These are phyloP conservation scores for Ptychadena robeensis DNA, from an alignment of 2,797 vertebrate genomes.

Conservation along the genomic window DNA sequence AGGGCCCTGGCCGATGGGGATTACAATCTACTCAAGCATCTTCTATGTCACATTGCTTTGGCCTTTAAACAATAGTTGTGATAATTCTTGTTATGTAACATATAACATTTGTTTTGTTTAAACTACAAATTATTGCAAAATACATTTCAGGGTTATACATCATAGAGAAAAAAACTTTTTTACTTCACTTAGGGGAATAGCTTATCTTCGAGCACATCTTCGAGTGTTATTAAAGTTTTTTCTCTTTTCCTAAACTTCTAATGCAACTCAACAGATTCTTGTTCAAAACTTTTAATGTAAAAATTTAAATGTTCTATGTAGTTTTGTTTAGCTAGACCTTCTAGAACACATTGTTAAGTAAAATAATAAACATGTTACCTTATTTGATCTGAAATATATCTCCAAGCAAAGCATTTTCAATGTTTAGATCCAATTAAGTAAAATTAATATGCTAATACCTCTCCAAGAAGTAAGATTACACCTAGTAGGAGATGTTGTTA, in stretches of 20 bases:
- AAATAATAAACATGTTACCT: constrained; percentile 49
- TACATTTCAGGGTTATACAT: neutral
- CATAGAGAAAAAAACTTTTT: neutral
- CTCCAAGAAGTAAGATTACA: constrained; percentile 21
- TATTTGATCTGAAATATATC: constrained; percentile 35
- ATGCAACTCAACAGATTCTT: constrained; percentile 36
- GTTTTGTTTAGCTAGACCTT: constrained; percentile 33
- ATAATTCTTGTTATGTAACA: neutral
- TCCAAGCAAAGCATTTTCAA: constrained; percentile 16
- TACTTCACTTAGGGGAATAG: constrained; percentile 9
- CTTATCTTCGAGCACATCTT: constrained; percentile 12
- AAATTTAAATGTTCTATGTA: constrained; percentile 44
- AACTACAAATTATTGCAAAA: neutral
- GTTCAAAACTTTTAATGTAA: constrained; percentile 44
- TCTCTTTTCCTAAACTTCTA: constrained; percentile 31
- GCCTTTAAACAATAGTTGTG: neutral
- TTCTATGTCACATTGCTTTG: neutral
- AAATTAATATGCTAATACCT: constrained; percentile 29
- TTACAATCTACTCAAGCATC: too few species aligned
- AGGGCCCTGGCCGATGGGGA: too few species aligned
- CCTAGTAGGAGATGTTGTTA: constrained; percentile 4
- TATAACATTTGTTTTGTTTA: constrained; percentile 12
- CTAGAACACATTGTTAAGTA: constrained; percentile 35
- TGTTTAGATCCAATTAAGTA: constrained; percentile 25
- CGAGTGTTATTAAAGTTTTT: constrained; percentile 31